phyloP scores from a whole-genome alignment of 1,140 invertebrate genomes.

The Drosophila pruinosa region DNA sequence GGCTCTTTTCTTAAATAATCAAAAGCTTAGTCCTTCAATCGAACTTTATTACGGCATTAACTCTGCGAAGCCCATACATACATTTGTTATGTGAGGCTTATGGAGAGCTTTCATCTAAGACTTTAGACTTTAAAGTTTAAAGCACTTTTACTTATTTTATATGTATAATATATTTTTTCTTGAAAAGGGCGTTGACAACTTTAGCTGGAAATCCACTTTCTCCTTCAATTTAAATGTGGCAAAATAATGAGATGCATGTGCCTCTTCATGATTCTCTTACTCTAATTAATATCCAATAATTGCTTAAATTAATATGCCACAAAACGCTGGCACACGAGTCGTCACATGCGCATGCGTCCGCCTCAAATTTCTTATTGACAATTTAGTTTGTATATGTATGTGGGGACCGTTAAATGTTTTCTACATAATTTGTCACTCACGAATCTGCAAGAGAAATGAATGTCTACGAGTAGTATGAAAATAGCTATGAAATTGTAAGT shows the following conservation, averaged over 20 bases:
- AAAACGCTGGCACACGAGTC: slow-evolving; percentile 23
- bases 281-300: slow-evolving; percentile 72
- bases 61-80: too few relatives aligned
- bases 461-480: neutral
- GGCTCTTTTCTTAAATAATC: neutral
- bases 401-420: slow-evolving; percentile 28
- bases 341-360: neutral
- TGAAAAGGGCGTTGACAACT: neutral
- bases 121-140: neutral
- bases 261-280: slow-evolving; percentile 31
- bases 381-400: neutral
- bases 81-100: neutral
- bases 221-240: slow-evolving; percentile 45
- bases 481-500: neutral
- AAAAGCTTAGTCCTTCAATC: neutral
- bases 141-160: slow-evolving; percentile 2
- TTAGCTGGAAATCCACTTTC: slow-evolving; percentile 50
- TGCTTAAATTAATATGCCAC: slow-evolving; percentile 58
- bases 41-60: neutral
- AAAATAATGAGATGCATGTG: neutral
- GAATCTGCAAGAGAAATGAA: slow-evolving; percentile 13
- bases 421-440: slow-evolving; percentile 67
- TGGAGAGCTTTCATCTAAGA: neutral
- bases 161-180: neutral
- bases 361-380: slow-evolving; percentile 18